Percentiles rank a stretch among this genome's conserved stretches.
phyloP scores from a whole-genome alignment of 2,113 vertebrate genomes.

The Amia ocellicauda region DNA sequence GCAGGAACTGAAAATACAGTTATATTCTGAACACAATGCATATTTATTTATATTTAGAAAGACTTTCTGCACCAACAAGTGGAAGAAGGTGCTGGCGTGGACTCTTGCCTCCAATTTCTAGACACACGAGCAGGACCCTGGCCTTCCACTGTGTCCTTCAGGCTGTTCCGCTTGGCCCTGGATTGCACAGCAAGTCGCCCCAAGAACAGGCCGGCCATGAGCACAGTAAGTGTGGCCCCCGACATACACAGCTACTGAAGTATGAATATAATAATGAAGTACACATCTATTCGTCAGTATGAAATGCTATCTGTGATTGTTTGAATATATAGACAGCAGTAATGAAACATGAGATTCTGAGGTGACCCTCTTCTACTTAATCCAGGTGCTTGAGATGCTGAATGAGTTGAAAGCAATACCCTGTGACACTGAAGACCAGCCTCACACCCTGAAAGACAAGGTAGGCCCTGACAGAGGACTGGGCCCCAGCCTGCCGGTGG shows the following conservation, averaged over 20 bases:
- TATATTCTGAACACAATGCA: no score
- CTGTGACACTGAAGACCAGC: slow-evolving; percentile 45
- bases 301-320: no score
- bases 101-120: slow-evolving; percentile 56
- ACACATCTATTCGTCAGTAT: no score
- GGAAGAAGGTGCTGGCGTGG: slow-evolving; percentile 56
- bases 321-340: no score
- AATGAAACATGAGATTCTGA: no score
- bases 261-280: no score
- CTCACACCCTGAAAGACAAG: slow-evolving; percentile 49
- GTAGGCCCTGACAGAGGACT: slow-evolving; percentile 15
- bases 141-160: slow-evolving; percentile 45
- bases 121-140: slow-evolving; percentile 53
- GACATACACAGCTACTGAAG: no score
- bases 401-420: slow-evolving; percentile 42
- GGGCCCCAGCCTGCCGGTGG: slow-evolving; percentile 45
- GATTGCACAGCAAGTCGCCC: slow-evolving; percentile 40
- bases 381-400: slow-evolving; percentile 49
- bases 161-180: slow-evolving; percentile 50
- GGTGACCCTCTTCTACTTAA: no score
- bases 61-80: slow-evolving; percentile 48
- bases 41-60: slow-evolving; percentile 40
- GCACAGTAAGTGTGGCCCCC: slow-evolving; percentile 39
- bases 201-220: slow-evolving; percentile 50
- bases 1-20: no score